Percentiles rank a stretch among this genome's conserved stretches.
Evolutionary conservation across 2,888 invertebrate genomes (phyloP).

Genomic region (Synergus laeviventris): DNA sequence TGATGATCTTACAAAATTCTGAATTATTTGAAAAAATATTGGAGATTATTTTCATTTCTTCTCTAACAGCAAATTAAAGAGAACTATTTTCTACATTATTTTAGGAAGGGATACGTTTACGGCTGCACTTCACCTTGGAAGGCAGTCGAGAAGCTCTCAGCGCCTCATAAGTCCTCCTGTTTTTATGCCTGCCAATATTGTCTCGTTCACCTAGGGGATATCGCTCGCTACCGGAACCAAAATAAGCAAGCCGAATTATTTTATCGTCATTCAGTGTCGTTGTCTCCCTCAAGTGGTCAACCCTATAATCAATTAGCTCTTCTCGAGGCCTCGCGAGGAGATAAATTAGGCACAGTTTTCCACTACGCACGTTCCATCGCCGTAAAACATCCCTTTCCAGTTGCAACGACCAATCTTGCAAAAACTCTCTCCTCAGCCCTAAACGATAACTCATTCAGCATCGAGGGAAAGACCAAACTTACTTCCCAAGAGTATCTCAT

Average conservation of each 20-base stretch:
- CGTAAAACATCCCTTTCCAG: conserved; percentile 91
- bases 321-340: conserved; percentile 87
- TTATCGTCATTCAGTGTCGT: conserved; percentile 87
- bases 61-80: background rate
- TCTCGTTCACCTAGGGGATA: conserved; percentile 91
- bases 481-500: conserved; percentile 79
- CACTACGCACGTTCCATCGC: conserved; percentile 88
- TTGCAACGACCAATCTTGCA: conserved; percentile 87
- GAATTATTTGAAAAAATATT: too few relatives aligned
- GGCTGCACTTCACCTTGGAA: conserved; percentile 76
- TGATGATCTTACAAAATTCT: too few relatives aligned
- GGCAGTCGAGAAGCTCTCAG: conserved; percentile 68
- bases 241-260: conserved; percentile 89
- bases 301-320: conserved; percentile 93
- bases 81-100: conserved; percentile 39
- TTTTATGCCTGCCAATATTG: conserved; percentile 93
- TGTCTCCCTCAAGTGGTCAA: conserved; percentile 88
- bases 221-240: conserved; percentile 90
- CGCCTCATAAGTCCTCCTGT: conserved; percentile 84
- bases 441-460: conserved; percentile 70
- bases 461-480: conserved; percentile 78
- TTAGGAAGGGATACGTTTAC: conserved; percentile 76
- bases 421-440: conserved; percentile 82
- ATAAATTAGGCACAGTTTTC: conserved; percentile 89
- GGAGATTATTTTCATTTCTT: background rate